Percentiles rank a stretch among this genome's conserved stretches.
These are phyloP conservation scores for Cyclophora albipunctata DNA, from an alignment of 2,888 invertebrate species.

Conservation along the genomic window DNA sequence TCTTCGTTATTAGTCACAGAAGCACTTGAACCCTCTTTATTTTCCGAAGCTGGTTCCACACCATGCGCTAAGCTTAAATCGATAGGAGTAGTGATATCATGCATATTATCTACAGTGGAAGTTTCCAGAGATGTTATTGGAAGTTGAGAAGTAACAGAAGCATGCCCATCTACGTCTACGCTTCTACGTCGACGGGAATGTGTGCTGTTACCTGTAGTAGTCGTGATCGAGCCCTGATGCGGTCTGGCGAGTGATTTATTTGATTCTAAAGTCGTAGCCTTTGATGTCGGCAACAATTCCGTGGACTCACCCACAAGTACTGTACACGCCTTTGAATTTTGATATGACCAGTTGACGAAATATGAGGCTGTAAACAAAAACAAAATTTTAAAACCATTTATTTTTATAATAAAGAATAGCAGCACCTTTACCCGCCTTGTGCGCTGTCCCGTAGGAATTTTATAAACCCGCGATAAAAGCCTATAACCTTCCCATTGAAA, in stretches of 20 bases:
- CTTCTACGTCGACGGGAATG: slow-evolving; percentile 82
- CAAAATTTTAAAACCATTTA: neutral
- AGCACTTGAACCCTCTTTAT: slow-evolving; percentile 40
- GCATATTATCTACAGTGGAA: slow-evolving; percentile 65
- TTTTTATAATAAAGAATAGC: too few species aligned
- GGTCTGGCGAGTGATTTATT: slow-evolving; percentile 82
- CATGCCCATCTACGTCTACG: slow-evolving; percentile 79
- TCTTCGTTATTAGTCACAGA: slow-evolving; percentile 44
- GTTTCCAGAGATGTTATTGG: slow-evolving; percentile 55
- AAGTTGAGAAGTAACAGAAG: slow-evolving; percentile 49
- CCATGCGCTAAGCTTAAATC: slow-evolving; percentile 69
- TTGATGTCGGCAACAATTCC: slow-evolving; percentile 80
- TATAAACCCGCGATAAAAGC: too few species aligned
- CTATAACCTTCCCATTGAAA: too few species aligned
- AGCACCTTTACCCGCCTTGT: too few species aligned
- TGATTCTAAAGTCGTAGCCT: slow-evolving; percentile 81
- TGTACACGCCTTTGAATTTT: slow-evolving; percentile 87
- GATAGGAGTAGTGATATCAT: slow-evolving; percentile 62
- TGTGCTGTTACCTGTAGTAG: slow-evolving; percentile 71
- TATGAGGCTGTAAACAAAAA: slow-evolving; percentile 80
- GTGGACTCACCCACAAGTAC: slow-evolving; percentile 87
- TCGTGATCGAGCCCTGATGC: slow-evolving; percentile 75
- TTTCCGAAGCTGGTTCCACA: slow-evolving; percentile 39
- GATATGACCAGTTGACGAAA: slow-evolving; percentile 89
- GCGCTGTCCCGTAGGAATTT: too few species aligned